Percentiles rank a stretch among this genome's conserved stretches.
These are phyloP conservation scores for Rhinoderma darwinii DNA, from an alignment of 2,113 vertebrate species.

Conservation along the genomic window DNA sequence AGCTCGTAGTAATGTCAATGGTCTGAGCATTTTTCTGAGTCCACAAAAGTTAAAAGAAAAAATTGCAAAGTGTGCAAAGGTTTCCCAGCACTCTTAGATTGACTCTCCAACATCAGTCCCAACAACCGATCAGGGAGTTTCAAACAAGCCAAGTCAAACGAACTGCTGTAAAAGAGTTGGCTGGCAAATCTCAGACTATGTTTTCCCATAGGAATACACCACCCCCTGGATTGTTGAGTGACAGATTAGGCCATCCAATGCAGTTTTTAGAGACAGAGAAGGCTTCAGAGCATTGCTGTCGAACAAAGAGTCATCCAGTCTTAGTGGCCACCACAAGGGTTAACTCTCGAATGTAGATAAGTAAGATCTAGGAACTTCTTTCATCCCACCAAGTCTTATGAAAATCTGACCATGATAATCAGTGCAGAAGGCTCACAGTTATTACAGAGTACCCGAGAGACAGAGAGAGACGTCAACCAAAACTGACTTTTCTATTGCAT, in stretches of 20 bases:
- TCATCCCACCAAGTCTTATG: constrained; percentile 48
- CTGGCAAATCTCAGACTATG: constrained; percentile 40
- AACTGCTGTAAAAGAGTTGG: not conserved
- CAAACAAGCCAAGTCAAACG: constrained; percentile 37
- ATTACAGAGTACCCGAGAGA: constrained; percentile 33
- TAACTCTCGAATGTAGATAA: constrained; percentile 47
- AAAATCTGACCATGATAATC: constrained; percentile 43
- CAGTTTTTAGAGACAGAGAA: constrained; percentile 1
- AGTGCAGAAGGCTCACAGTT: constrained; percentile 9
- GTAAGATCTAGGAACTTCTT: constrained; percentile 21
- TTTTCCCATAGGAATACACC: constrained; percentile 45
- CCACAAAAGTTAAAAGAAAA: constrained; percentile 50
- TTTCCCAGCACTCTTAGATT: constrained; percentile 16
- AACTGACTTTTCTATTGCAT: constrained; percentile 37
- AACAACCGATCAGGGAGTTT: constrained; percentile 58
- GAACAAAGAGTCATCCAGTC: constrained; percentile 14
- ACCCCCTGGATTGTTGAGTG: constrained; percentile 40
- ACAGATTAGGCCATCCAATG: constrained; percentile 44
- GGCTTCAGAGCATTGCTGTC: not conserved
- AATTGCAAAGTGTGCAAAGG: constrained; percentile 49
- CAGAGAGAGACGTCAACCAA: constrained; percentile 10
- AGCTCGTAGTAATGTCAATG: constrained; percentile 47
- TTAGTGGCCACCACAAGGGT: constrained; percentile 34
- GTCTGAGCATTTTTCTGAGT: constrained; percentile 59
- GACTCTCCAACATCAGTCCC: constrained; percentile 42